phyloP scores from a whole-genome alignment of 30 jellyfish, hydroid and myxozoan genomes.

The Chrysaora quinquecirrha region DNA sequence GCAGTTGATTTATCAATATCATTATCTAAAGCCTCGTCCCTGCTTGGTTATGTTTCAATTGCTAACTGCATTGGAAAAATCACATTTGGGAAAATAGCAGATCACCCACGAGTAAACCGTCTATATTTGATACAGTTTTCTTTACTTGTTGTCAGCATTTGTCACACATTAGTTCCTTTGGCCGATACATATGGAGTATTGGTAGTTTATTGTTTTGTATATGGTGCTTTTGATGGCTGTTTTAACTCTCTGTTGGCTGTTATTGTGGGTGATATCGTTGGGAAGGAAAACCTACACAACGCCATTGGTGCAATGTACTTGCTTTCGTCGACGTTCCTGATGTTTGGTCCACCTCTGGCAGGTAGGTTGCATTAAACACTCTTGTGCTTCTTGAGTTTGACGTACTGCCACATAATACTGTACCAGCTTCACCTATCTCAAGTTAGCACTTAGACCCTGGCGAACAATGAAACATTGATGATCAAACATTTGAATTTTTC shows the following conservation, averaged over 20 bases:
- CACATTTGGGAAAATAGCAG: slow-evolving; percentile 60
- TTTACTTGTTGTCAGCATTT: slow-evolving; percentile 41
- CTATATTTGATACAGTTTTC: slow-evolving; percentile 38
- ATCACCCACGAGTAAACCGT: slow-evolving; percentile 44
- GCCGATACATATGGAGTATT: slow-evolving; percentile 13
- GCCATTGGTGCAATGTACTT: slow-evolving; percentile 71
- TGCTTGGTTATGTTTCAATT: slow-evolving; percentile 66
- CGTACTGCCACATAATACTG: too few species aligned
- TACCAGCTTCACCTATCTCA: too few species aligned
- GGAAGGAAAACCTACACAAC: slow-evolving; percentile 38
- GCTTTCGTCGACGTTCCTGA: slow-evolving; percentile 52
- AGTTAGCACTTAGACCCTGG: too few species aligned
- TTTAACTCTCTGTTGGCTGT: slow-evolving; percentile 47
- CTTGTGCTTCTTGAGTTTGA: too few species aligned
- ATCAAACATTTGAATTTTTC: too few species aligned
- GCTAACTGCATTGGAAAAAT: slow-evolving; percentile 66
- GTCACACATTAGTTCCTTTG: slow-evolving; percentile 60
- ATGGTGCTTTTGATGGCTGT: slow-evolving; percentile 73
- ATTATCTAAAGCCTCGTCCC: slow-evolving; percentile 47
- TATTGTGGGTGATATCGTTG: slow-evolving; percentile 62
- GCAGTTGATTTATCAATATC: slow-evolving; percentile 40
- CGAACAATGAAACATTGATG: too few species aligned
- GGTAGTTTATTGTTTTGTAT: slow-evolving; percentile 25
- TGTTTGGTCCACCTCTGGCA: slow-evolving; percentile 81
- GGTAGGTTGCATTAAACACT: slow-evolving; percentile 14